phyloP scores from a whole-genome alignment of 2,113 vertebrate genomes.

The Argyrosomus japonicus region DNA sequence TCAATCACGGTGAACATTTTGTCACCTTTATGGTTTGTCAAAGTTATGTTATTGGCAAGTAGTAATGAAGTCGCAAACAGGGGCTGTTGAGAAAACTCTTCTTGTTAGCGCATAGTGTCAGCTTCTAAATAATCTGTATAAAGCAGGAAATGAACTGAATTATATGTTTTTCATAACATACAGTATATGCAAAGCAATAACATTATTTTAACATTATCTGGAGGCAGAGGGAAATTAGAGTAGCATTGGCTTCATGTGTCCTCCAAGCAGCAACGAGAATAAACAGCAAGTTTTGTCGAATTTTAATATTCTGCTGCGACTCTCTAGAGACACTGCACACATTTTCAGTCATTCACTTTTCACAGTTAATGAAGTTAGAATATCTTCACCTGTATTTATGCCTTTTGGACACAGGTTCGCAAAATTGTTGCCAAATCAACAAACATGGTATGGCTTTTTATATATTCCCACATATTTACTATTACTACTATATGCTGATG shows the following conservation, averaged over 20 bases:
- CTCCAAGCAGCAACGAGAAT: background rate
- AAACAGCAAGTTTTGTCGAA: background rate
- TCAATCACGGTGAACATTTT: background rate
- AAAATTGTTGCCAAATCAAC: no score
- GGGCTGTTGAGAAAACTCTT: background rate
- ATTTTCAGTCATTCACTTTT: background rate
- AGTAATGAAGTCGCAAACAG: background rate
- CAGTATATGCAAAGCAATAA: background rate
- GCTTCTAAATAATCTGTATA: background rate
- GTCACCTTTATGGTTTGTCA: slow-evolving; percentile 29
- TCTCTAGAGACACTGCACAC: background rate
- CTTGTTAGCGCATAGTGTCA: background rate
- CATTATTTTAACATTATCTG: background rate
- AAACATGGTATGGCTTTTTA: no score
- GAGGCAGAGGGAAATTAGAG: background rate
- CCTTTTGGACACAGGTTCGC: no score
- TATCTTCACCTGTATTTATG: background rate
- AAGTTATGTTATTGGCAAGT: slow-evolving; percentile 16
- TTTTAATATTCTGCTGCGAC: no score
- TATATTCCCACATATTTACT: no score
- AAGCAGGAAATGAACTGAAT: background rate
- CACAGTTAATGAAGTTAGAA: background rate
- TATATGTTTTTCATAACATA: background rate
- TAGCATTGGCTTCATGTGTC: background rate
- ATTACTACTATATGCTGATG: no score